Conservation (phyloP, 2,888 invertebrate genomes). For the Glyphotaelius pellucidus region DNA sequence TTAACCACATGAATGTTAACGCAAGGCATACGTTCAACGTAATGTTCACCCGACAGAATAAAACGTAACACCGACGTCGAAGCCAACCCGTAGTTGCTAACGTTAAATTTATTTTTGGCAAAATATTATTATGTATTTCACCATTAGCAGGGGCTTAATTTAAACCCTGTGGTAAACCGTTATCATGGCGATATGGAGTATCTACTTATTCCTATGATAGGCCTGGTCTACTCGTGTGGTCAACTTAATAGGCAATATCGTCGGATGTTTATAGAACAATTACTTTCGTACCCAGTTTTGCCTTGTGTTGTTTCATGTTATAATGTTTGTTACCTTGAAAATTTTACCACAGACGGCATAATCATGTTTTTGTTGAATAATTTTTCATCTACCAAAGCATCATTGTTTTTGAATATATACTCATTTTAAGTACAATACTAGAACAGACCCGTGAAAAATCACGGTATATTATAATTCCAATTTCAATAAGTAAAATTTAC, state of each 20-base stretch:
- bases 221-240: background rate
- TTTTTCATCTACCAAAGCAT: background rate
- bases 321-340: background rate
- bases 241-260: background rate
- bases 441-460: too few relatives aligned
- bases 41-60: background rate
- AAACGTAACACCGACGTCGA: background rate
- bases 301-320: background rate
- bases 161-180: background rate
- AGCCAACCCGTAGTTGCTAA: background rate
- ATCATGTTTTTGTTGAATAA: background rate
- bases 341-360: background rate
- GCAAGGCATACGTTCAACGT: background rate
- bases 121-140: constrained; percentile 6
- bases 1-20: background rate
- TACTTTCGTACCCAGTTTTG: background rate
- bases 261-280: background rate
- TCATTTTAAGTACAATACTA: too few relatives aligned
- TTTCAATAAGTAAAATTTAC: too few relatives aligned
- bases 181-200: background rate
- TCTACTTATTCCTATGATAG: background rate
- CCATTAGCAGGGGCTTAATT: constrained; percentile 10
- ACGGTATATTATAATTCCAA: too few relatives aligned
- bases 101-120: background rate
- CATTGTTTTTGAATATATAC: too few relatives aligned